Evolutionary conservation across 2,113 vertebrate species (phyloP), one percentile per base, ranked within the genome.

Genomic region (Petrocephalus microphthalmus): DNA sequence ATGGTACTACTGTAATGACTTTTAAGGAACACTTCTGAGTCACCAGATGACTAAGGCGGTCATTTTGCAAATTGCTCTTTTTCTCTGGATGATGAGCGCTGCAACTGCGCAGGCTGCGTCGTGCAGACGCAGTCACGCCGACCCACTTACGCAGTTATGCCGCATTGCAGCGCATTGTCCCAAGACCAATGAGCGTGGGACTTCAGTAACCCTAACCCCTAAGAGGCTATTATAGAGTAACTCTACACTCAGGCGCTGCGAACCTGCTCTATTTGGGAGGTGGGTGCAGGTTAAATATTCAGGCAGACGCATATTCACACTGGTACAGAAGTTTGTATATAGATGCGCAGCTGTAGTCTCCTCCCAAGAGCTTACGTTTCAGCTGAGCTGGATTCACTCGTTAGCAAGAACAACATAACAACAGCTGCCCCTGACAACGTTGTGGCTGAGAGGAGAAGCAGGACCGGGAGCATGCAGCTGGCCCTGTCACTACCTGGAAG

Each of bases 171-270:
- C 10, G 7, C 81, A 47, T 49, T 83, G 81, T 47, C 81, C 81
- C 45, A 49, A n/a, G 45, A 49, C 37, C 81, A 49, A 83, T n/a
- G 42, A 83, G 33, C 45, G 49, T 22, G n/a, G 22, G 45, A 49
- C 45, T 83, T 83, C 19, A 47, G 81, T 83, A 83, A 83, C 45
- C 81, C 81, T 49, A 83, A 49, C 81, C 45, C 42, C 45, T 83
- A 83, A 83, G 81, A 83, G 42, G 42, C 11, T 83, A 83, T 49
- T 83, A 83, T 22, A 83, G 45, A 49, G 81, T 83, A 83, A 83
- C 81, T 83, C 45, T 49, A 83, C 42, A 83, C 81, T 47, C n/a
- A 83, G 45, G 37, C n/a, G 45, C 81, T 11, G 42, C 19, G 22
- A 22, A 83, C 45, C 81, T 83, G 81, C 45, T 83, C 45, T 83